Conservation (phyloP, 1,140 invertebrate species). For the Hycleus cichorii region DNA sequence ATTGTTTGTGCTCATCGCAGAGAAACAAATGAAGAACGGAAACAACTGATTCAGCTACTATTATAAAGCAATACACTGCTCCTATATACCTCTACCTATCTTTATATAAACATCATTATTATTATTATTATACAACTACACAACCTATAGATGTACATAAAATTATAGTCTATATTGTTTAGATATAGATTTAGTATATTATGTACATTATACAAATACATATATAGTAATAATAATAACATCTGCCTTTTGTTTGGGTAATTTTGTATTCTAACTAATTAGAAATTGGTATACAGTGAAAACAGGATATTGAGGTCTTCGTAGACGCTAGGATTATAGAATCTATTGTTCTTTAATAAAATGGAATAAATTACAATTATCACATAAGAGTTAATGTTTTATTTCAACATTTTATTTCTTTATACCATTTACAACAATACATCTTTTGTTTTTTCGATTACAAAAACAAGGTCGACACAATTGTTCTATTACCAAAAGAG, state of each 20-base stretch:
- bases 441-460: conserved; percentile 8
- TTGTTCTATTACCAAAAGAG: too few species aligned
- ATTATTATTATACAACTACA: too few species aligned
- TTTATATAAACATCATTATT: background rate
- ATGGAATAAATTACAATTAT: conserved; percentile 16
- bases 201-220: too few species aligned
- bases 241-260: conserved; percentile 10
- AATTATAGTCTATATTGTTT: too few species aligned
- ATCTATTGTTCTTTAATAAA: conserved; percentile 7
- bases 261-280: conserved; percentile 13
- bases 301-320: conserved; percentile 13
- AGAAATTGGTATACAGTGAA: conserved; percentile 14
- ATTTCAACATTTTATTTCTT: conserved; percentile 9
- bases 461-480: conserved; percentile 2
- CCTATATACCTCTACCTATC: conserved; percentile 4
- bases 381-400: conserved; percentile 11
- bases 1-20: conserved; percentile 34
- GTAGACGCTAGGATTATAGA: conserved; percentile 3
- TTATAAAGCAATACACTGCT: conserved; percentile 29
- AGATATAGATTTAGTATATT: too few species aligned
- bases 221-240: too few species aligned
- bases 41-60: conserved; percentile 33
- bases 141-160: too few species aligned
- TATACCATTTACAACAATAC: conserved; percentile 7
- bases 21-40: conserved; percentile 36